These are phyloP conservation scores for Glossosoma conforme DNA, from an alignment of 1,140 invertebrate species.

Conservation along the genomic window DNA sequence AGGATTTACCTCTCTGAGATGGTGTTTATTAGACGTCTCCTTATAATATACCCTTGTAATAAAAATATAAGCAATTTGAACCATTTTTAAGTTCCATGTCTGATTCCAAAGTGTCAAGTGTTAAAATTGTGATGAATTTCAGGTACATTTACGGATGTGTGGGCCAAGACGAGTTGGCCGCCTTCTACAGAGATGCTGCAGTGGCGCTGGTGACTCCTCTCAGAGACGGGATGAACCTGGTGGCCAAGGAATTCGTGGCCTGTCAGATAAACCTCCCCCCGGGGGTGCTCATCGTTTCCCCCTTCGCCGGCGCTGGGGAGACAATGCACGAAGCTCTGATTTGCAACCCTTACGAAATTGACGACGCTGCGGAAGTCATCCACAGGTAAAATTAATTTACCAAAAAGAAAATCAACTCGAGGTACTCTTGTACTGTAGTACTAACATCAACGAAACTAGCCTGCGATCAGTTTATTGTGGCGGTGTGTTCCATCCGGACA, in stretches of 20 bases:
- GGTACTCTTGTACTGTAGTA: too few species aligned
- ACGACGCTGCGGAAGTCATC: slow-evolving; percentile 80
- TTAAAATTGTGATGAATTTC: slow-evolving; percentile 9
- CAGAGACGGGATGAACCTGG: slow-evolving; percentile 89
- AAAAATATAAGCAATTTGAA: too few species aligned
- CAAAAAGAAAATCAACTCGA: not conserved
- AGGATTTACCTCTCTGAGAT: too few species aligned
- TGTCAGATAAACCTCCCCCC: slow-evolving; percentile 84
- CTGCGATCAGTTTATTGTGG: too few species aligned
- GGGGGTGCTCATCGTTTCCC: slow-evolving; percentile 83
- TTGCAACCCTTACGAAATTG: slow-evolving; percentile 86
- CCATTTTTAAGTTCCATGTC: too few species aligned
- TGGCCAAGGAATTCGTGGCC: slow-evolving; percentile 90
- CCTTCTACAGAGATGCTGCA: slow-evolving; percentile 78
- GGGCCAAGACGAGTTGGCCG: slow-evolving; percentile 77
- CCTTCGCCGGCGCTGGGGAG: slow-evolving; percentile 85
- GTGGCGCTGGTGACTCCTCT: slow-evolving; percentile 83
- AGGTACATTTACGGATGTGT: slow-evolving; percentile 86
- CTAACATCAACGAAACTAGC: too few species aligned
- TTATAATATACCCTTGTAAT: not conserved
- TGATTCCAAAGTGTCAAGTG: too few species aligned
- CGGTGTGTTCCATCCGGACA: too few species aligned
- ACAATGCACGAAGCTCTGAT: slow-evolving; percentile 88
- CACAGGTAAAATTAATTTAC: slow-evolving; percentile 52
- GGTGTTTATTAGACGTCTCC: not conserved